Conservation (phyloP, 2,888 invertebrate species). For the Mesorhabditis spiculigera region DNA sequence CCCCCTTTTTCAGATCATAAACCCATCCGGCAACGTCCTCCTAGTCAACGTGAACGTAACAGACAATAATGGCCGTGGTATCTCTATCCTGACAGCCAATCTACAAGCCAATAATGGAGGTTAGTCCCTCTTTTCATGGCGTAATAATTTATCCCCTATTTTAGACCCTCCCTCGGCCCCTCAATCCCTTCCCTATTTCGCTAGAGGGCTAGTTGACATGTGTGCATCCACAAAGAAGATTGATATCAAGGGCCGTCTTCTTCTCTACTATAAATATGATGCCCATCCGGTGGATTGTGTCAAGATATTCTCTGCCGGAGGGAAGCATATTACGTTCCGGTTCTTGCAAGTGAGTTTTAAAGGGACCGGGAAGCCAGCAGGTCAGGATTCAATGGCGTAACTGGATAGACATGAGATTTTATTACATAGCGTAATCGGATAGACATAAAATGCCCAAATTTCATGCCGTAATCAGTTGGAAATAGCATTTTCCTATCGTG, state of each 20-base stretch:
- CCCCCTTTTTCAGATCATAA: conserved; percentile 36
- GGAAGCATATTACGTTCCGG: conserved; percentile 63
- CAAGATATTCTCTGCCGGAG: conserved; percentile 85
- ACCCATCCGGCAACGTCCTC: conserved; percentile 41
- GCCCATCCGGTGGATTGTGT: conserved; percentile 93
- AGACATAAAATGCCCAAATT: too few relatives aligned
- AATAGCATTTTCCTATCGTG: too few relatives aligned
- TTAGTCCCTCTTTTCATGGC: not conserved
- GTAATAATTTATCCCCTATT: not conserved
- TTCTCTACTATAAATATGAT: conserved; percentile 90
- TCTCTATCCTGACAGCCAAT: conserved; percentile 83
- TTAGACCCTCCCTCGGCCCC: conserved; percentile 22
- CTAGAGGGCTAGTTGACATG: conserved; percentile 90
- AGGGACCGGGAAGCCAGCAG: not conserved
- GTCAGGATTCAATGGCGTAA: too few relatives aligned
- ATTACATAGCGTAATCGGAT: too few relatives aligned
- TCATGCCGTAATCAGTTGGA: too few relatives aligned
- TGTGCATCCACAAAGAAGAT: conserved; percentile 92
- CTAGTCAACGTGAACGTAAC: conserved; percentile 56
- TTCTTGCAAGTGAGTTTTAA: conserved; percentile 72
- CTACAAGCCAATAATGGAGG: conserved; percentile 60
- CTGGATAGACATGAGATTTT: too few relatives aligned
- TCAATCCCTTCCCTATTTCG: conserved; percentile 61
- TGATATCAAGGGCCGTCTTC: conserved; percentile 71
- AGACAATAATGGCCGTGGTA: conserved; percentile 80